Base-by-base conservation (phyloP, 64 coral and sea anemone genomes). In the Pocillopora verrucosa region DNA sequence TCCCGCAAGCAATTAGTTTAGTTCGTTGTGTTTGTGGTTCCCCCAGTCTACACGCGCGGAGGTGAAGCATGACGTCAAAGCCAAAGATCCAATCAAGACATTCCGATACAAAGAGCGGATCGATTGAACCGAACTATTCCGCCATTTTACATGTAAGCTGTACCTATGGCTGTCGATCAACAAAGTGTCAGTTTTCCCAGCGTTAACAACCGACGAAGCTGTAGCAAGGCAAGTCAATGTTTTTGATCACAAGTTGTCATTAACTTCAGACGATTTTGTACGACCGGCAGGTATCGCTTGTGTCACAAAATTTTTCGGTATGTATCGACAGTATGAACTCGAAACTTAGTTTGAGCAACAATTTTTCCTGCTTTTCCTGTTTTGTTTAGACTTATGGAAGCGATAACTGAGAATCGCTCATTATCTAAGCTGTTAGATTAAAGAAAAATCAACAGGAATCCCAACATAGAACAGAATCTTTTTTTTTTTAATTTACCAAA, bases 121-220 rank as follows among this genome's bases (percentile, higher is more conserved):
- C 10, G 2, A 25, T 85, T 85, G 82, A 85, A 85, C 61, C 38
- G 37, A 41, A 85, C 1, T 11, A 57, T 63, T 57, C 82, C 82
- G 64, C 65, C 82, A 85, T 85, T 72, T 85, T 72, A 12, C 58
- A 36, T 72, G 57, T 19, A 37, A 26, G 19, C 1, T n/a, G 45
- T 84, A 10, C 80, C 12, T 16, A 72, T 85, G 61, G 82, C 36
- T 26, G 41, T 38, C 20, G 38, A 34, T 37, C 63, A 65, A 80
- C 65, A 16, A 92, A 77, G 76, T 36, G 74, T 16, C 69, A 22
- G 72, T 79, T 92, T 92, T 67, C 90, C 90, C 24, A 79, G 41
- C 60, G n/a, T 70, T 92, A 86, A 92, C 82, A 13, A 79, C 17
- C 3, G 83, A 92, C 56, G 90, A 92, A 36, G 90, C 90, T 22